Evolutionary conservation across 2,888 invertebrate genomes (phyloP), one percentile per base, ranked within the genome.

Genomic region (Apodemia hepburni): DNA sequence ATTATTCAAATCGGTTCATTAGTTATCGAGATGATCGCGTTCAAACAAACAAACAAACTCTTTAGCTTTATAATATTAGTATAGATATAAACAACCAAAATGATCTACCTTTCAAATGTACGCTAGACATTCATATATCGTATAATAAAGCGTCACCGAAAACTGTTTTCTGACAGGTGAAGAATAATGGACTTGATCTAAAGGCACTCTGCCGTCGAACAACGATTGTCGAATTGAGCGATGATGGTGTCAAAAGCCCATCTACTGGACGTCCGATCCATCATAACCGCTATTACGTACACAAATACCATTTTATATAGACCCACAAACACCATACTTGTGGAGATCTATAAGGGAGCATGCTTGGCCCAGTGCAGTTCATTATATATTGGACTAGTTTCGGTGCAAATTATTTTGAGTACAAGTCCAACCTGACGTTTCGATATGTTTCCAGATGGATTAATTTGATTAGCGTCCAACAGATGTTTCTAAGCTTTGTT

Each of bases 371-470:
- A 35, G 45, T 63, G 63, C 51, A 63, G 81, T 8, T 75, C 83
- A 73, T 69, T 59, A 38, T 61, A 65, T 27, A 61, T 62, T 79
- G 82, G 83, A 61, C 69, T 68, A 70, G 71, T 74, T 75, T 69
- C 69, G 68, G 76, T 80, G 81, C 82, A 86, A 88, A 88, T 88
- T 85, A 86, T 89, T 87, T 88, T 85, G 85, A 84, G 80, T 82
- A 82, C 81, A 80, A 79, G 82, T 79, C 79, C 81, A 77, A 76
- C 71, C 82, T 89, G 90, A 87, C 90, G 85, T 89, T 91, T 89
- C 90, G 90, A 90, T 91, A 84, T 84, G 84, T 79, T 83, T 79
- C 81, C 81, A 88, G 89, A 91, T 91, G 90, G 90, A 90, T 91
- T 89, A 88, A 90, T 89, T 87, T 88, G 89, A 91, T 91, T 86